phyloP scores from a whole-genome alignment of 2,113 vertebrate species.

The Chaetura pelagica region DNA sequence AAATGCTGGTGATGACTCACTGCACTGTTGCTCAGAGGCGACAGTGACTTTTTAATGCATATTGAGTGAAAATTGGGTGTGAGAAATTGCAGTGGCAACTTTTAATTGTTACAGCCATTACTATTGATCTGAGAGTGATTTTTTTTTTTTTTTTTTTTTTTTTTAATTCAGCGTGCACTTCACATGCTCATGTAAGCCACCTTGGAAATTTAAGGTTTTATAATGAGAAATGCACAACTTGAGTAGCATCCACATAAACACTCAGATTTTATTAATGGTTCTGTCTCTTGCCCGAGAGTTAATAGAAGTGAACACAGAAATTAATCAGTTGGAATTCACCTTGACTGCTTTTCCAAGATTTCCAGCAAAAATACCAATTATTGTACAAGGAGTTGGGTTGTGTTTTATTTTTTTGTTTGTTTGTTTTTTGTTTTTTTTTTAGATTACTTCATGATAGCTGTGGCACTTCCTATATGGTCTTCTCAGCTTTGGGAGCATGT shows the following conservation, averaged over 20 bases:
- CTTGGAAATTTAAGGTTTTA: not conserved
- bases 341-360: not conserved
- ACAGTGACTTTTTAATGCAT: not conserved
- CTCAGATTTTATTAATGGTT: not conserved
- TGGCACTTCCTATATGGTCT: not conserved
- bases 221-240: not conserved
- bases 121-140: not conserved
- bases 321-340: not conserved
- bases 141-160: not conserved
- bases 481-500: not conserved
- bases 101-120: not conserved
- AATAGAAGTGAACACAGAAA: not conserved
- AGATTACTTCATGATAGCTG: not conserved
- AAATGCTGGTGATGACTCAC: not conserved
- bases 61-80: slow-evolving; percentile 26
- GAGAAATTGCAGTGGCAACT: slow-evolving; percentile 20
- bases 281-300: not conserved
- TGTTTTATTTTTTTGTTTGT: not conserved
- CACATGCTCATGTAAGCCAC: not conserved
- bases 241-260: not conserved
- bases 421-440: not conserved
- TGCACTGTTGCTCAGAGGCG: not conserved
- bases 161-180: not conserved
- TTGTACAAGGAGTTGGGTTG: not conserved
- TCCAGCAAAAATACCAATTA: not conserved